These are phyloP conservation scores for Gambusia holbrooki DNA, from an alignment of 2,113 vertebrate genomes.

Conservation along the genomic window DNA sequence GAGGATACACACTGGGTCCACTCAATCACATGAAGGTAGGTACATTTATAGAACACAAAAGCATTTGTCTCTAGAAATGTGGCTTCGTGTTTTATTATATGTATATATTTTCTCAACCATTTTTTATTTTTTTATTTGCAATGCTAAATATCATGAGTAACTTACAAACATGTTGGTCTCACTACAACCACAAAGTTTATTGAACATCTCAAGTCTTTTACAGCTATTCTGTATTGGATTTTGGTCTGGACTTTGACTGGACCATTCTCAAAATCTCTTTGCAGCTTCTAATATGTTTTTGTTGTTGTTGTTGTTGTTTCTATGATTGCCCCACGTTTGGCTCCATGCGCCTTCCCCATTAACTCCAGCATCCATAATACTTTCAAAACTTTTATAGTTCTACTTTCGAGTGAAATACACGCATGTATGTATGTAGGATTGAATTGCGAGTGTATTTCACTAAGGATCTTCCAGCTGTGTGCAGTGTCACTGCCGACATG, in stretches of 20 bases:
- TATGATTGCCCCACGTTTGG: too few relatives aligned
- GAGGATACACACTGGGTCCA: constrained; percentile 29
- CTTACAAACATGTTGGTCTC: not conserved
- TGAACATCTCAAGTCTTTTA: not conserved
- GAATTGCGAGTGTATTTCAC: not conserved
- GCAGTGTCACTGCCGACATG: not conserved
- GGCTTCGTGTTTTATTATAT: not conserved
- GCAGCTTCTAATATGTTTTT: too few relatives aligned
- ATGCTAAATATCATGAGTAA: not conserved
- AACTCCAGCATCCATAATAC: too few relatives aligned
- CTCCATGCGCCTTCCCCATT: too few relatives aligned
- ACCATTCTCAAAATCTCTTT: not conserved
- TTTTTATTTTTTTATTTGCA: too few relatives aligned
- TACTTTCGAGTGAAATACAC: not conserved
- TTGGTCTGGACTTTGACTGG: not conserved
- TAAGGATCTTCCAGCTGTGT: too few relatives aligned
- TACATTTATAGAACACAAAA: not conserved
- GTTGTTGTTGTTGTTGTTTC: too few relatives aligned
- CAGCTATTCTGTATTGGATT: not conserved
- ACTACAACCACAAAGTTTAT: too few relatives aligned
- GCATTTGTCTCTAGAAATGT: not conserved
- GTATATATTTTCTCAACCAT: too few relatives aligned
- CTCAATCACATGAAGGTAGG: constrained; percentile 78
- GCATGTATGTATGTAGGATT: not conserved
- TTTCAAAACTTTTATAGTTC: not conserved